These are phyloP conservation scores for Drosophila setosimentum DNA, from an alignment of 2,888 invertebrate species.

Conservation along the genomic window DNA sequence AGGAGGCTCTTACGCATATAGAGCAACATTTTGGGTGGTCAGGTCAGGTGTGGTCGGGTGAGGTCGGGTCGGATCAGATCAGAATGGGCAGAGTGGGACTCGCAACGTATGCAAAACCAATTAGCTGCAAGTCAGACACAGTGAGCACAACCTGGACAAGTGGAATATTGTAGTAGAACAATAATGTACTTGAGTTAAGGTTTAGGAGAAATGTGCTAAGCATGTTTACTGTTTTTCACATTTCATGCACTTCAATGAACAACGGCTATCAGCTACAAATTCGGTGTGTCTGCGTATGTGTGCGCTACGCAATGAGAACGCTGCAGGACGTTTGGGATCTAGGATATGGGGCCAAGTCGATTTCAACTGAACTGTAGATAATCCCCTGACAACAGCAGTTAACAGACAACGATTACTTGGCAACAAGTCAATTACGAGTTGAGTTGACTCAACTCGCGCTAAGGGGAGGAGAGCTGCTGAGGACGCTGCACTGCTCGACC, in stretches of 20 bases:
- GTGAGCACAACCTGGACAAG: slow-evolving; percentile 5
- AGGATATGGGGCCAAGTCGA: slow-evolving; percentile 51
- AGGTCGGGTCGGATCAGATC: not conserved
- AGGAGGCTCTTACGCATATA: slow-evolving; percentile 11
- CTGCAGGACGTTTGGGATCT: slow-evolving; percentile 5
- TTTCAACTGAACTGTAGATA: slow-evolving; percentile 79
- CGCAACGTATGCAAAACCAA: slow-evolving; percentile 64
- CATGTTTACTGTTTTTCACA: slow-evolving; percentile 80
- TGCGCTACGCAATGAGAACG: slow-evolving; percentile 30
- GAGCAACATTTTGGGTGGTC: slow-evolving; percentile 11
- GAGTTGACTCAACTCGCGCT: slow-evolving; percentile 21
- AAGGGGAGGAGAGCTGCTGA: not conserved
- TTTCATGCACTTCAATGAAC: slow-evolving; percentile 74
- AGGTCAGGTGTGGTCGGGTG: slow-evolving; percentile 15
- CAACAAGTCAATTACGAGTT: slow-evolving; percentile 79
- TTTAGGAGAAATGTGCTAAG: slow-evolving; percentile 36
- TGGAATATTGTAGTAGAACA: slow-evolving; percentile 28
- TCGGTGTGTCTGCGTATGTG: slow-evolving; percentile 1
- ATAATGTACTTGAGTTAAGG: slow-evolving; percentile 61
- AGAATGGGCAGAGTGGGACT: slow-evolving; percentile 29
- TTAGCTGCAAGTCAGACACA: slow-evolving; percentile 50
- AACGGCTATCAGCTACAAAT: slow-evolving; percentile 21
- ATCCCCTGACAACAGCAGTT: slow-evolving; percentile 82
- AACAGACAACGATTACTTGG: slow-evolving; percentile 82
- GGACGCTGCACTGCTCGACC: slow-evolving; percentile 11